Evolutionary conservation across 2,888 invertebrate species (phyloP).

Genomic region (Monoplex corrugatus): DNA sequence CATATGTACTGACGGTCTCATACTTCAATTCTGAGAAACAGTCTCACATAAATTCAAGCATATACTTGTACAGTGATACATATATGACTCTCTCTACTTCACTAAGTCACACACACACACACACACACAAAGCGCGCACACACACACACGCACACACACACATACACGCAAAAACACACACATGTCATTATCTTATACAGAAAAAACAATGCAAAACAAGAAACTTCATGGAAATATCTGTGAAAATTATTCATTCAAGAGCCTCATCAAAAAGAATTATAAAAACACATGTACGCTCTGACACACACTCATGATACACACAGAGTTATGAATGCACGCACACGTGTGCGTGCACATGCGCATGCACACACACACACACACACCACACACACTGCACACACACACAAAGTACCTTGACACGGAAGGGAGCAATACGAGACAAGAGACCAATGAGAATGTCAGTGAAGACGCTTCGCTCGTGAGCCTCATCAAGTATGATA

Average conservation of each 20-base stretch:
- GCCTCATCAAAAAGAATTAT: too few relatives aligned
- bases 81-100: too few relatives aligned
- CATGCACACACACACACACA: background rate
- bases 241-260: too few relatives aligned
- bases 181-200: too few relatives aligned
- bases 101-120: background rate
- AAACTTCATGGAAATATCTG: too few relatives aligned
- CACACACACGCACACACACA: background rate
- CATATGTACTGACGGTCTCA: too few relatives aligned
- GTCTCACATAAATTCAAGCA: too few relatives aligned
- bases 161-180: background rate
- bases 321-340: background rate
- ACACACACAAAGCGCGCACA: background rate
- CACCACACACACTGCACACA: background rate
- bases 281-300: background rate
- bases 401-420: conserved; percentile 85
- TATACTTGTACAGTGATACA: too few relatives aligned
- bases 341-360: background rate
- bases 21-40: too few relatives aligned
- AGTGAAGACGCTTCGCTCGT: conserved; percentile 97
- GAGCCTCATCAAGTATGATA: conserved; percentile 98
- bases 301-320: background rate
- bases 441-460: conserved; percentile 95
- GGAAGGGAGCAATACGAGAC: conserved; percentile 92
- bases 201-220: too few relatives aligned